Conservation (phyloP, 2,888 invertebrate genomes). For the Ecdyonurus torrentis region DNA sequence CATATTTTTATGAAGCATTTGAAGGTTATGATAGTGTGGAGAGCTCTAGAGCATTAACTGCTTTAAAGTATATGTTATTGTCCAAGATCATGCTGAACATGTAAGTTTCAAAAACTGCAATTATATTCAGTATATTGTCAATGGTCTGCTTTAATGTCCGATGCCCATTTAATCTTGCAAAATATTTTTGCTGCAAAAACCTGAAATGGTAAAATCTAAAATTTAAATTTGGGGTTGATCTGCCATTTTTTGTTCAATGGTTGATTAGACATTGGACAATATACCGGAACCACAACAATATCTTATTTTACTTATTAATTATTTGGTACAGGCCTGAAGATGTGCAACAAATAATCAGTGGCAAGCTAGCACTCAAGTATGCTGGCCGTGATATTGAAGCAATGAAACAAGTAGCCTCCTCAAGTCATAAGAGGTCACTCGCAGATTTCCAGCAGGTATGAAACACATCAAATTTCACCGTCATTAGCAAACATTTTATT, state of each 20-base stretch:
- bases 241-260: too few species aligned
- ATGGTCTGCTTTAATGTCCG: too few species aligned
- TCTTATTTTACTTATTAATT: background rate
- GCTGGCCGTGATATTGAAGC: conserved; percentile 92
- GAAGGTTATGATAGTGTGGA: conserved; percentile 97
- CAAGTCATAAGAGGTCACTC: conserved; percentile 90
- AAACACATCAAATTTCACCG: too few species aligned
- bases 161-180: too few species aligned
- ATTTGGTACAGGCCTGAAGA: conserved; percentile 63
- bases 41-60: conserved; percentile 75
- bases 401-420: conserved; percentile 92
- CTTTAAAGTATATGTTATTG: conserved; percentile 97
- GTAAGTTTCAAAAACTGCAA: too few species aligned
- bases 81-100: conserved; percentile 93
- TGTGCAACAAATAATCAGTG: conserved; percentile 85
- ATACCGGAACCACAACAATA: background rate
- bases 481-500: too few species aligned
- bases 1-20: conserved; percentile 98
- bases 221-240: too few species aligned
- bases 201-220: too few species aligned
- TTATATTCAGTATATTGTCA: too few species aligned
- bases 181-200: too few species aligned
- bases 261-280: too few species aligned
- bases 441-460: conserved; percentile 73
- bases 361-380: conserved; percentile 93